Conservation (phyloP, 2,888 invertebrate species). For the Aspidapion aeneum region DNA sequence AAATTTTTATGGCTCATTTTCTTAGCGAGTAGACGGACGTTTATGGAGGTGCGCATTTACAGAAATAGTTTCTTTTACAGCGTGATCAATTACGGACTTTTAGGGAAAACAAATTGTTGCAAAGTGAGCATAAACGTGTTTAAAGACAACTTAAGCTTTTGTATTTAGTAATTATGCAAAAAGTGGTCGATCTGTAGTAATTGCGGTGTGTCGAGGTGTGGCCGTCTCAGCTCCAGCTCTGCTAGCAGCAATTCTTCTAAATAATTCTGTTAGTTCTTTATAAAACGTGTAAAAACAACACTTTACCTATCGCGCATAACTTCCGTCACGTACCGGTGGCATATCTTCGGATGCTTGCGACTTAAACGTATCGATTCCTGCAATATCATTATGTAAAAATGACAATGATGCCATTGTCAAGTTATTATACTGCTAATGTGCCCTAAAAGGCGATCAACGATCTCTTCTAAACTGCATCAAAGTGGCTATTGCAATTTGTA, state of each 20-base stretch:
- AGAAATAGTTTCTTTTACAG: slow-evolving; percentile 8
- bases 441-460: slow-evolving; percentile 32
- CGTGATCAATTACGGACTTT: slow-evolving; percentile 8
- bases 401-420: slow-evolving; percentile 36
- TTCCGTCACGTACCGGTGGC: slow-evolving; percentile 31
- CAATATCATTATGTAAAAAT: slow-evolving; percentile 37
- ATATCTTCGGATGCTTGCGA: slow-evolving; percentile 29
- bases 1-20: slow-evolving; percentile 1
- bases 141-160: neutral
- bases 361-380: slow-evolving; percentile 31
- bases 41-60: neutral
- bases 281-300: slow-evolving; percentile 29
- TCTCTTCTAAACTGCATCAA: slow-evolving; percentile 29
- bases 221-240: slow-evolving; percentile 22
- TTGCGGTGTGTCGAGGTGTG: slow-evolving; percentile 27
- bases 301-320: slow-evolving; percentile 27
- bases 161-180: slow-evolving; percentile 27
- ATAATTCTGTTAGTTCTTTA: slow-evolving; percentile 29
- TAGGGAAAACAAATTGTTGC: slow-evolving; percentile 16
- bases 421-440: slow-evolving; percentile 31
- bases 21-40: neutral
- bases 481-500: slow-evolving; percentile 35
- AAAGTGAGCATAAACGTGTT: neutral
- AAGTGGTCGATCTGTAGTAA: slow-evolving; percentile 25
- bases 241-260: neutral